phyloP scores from a whole-genome alignment of 2,888 invertebrate species.

The Brenthis daphne region DNA sequence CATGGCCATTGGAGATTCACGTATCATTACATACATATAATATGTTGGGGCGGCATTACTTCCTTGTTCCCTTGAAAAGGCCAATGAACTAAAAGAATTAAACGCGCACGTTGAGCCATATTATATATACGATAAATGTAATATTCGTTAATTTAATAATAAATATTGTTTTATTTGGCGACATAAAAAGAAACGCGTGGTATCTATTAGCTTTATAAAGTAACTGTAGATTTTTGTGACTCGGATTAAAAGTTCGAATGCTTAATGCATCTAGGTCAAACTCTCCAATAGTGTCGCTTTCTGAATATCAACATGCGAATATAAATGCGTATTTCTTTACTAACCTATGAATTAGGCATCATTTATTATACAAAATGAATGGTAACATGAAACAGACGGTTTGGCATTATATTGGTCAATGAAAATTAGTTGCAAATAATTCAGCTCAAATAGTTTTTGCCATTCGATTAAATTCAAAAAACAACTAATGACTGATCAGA shows the following conservation, averaged over 20 bases:
- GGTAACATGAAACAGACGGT: constrained; percentile 1
- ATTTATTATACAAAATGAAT: constrained; percentile 19
- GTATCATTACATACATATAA: constrained; percentile 23
- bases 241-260: constrained; percentile 36
- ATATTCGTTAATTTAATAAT: background rate
- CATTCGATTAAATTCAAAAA: constrained; percentile 13
- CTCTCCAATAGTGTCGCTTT: constrained; percentile 41
- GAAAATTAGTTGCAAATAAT: too few species aligned
- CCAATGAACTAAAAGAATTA: constrained; percentile 56
- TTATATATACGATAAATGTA: background rate
- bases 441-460: constrained; percentile 11
- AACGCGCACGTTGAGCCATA: constrained; percentile 46
- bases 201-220: background rate
- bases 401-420: too few species aligned
- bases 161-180: background rate
- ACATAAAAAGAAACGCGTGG: background rate
- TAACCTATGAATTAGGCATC: constrained; percentile 32
- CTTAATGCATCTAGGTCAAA: constrained; percentile 37
- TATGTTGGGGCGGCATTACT: constrained; percentile 53
- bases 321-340: constrained; percentile 36
- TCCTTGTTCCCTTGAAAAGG: constrained; percentile 69
- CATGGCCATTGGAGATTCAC: constrained; percentile 49
- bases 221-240: constrained; percentile 35
- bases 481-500: constrained; percentile 13
- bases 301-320: constrained; percentile 37